These are phyloP conservation scores for Genyomyrus donnyi DNA, from an alignment of 2,113 vertebrate species.

Conservation along the genomic window DNA sequence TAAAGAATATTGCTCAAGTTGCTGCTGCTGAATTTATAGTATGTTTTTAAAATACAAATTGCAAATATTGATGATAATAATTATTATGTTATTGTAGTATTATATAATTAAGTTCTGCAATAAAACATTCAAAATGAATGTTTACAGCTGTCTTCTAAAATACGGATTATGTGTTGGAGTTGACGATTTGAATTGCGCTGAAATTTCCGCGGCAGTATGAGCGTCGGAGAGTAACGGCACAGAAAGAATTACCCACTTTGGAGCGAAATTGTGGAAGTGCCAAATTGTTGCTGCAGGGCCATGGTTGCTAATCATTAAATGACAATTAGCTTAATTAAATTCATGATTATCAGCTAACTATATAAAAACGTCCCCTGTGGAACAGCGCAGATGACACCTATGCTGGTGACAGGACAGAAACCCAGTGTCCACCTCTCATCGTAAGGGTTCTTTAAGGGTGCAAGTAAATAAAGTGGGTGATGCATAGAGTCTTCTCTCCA, in stretches of 20 bases:
- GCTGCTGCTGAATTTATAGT: not conserved
- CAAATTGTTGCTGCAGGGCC: not conserved
- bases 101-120: not conserved
- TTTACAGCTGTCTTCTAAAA: not conserved
- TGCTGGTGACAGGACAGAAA: not conserved
- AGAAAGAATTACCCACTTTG: not conserved
- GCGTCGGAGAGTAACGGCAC: not conserved
- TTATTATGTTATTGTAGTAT: not conserved
- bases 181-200: not conserved
- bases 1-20: not conserved
- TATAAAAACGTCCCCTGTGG: not conserved
- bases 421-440: not conserved
- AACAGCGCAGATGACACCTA: not conserved
- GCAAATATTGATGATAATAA: not conserved
- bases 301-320: not conserved
- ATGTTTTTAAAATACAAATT: not conserved
- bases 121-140: not conserved
- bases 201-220: not conserved
- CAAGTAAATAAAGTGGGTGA: not conserved
- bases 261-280: constrained; percentile 37
- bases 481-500: not conserved
- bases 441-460: not conserved
- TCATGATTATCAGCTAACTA: not conserved
- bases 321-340: not conserved
- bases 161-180: not conserved